Evolutionary conservation across 2,888 invertebrate genomes (phyloP), one percentile per base, ranked within the genome.

Genomic region (Protodeltote pygarga): DNA sequence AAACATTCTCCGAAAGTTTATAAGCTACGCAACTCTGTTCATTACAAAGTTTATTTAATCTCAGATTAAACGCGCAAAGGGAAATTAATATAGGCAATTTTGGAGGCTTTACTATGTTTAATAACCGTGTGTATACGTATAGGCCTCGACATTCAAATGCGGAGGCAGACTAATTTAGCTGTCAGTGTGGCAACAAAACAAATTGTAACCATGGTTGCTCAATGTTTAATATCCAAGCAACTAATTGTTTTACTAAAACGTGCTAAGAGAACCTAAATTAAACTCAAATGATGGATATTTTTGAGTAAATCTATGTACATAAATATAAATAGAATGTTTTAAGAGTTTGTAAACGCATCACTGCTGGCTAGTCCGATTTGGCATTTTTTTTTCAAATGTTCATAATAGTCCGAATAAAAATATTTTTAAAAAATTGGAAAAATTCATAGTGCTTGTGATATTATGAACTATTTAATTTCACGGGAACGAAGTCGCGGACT

Each of bases 91-190:
- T 21, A 31, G 25, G 45, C 2, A 33, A 44, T 38, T 49, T 46
- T 29, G 31, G 17, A 28, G 21, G 14, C 11, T 8, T 24, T 53
- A 25, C 23, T 42, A 27, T 25, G 25, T 49, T 55, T 62, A 62
- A 54, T 59, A 59, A 39, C 16, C 39, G 38, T 47, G 29, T 38
- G 33, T 45, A 46, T 50, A 39, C 42, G 48, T 65, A 51, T 65
- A 42, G 51, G 59, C 63, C 59, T 73, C 73, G 73, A 44, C 75
- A 81, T 83, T 84, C 79, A 75, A 83, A 81, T 78, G 73, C 68
- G 70, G 68, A 59, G 65, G 51, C 65, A 48, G 61, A 73, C 80
- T 82, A 82, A 85, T 83, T 85, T 79, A 77, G 79, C 78, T 79
- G 81, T 79, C 79, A 76, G 67, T 72, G 67, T 57, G 61, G 47